A percentile compares a stretch with the other conserved stretches of the same genome.
Conservation (phyloP, 2,797 vertebrate species). For the Poeciliopsis gracilis region DNA sequence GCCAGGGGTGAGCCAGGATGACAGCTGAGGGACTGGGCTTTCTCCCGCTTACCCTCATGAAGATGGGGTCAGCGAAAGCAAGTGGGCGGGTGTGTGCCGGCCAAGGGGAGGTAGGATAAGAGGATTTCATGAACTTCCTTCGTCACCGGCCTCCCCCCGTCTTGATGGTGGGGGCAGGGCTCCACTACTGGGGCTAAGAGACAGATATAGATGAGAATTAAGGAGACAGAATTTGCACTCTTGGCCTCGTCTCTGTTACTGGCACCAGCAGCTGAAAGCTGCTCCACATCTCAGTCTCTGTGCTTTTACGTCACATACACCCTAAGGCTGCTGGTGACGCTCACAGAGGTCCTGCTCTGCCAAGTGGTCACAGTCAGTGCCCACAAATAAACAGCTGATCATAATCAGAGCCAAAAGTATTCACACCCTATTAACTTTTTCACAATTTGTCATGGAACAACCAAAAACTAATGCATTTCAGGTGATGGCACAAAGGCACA, state of each 20-base stretch:
- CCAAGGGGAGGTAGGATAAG: slow-evolving; percentile 12
- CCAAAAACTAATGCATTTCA: background rate
- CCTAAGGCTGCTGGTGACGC: slow-evolving; percentile 15
- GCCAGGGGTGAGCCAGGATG: slow-evolving; percentile 70
- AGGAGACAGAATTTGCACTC: slow-evolving; percentile 68
- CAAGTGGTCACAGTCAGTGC: slow-evolving; percentile 13
- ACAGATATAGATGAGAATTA: slow-evolving; percentile 81
- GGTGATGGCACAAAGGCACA: background rate
- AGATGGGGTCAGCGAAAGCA: slow-evolving; percentile 74
- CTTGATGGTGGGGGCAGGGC: slow-evolving; percentile 56
- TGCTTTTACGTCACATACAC: slow-evolving; percentile 62
- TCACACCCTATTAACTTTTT: background rate
- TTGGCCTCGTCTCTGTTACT: slow-evolving; percentile 73
- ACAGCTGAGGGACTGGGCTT: slow-evolving; percentile 79
- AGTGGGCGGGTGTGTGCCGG: slow-evolving; percentile 19
- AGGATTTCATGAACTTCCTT: slow-evolving; percentile 69
- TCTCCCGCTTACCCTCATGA: slow-evolving; percentile 62
- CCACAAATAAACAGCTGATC: slow-evolving; percentile 55
- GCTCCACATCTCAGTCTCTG: slow-evolving; percentile 39
- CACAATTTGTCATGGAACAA: slow-evolving; percentile 24
- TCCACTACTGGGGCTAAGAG: slow-evolving; percentile 56
- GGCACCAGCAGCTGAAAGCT: slow-evolving; percentile 77
- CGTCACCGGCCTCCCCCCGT: slow-evolving; percentile 57
- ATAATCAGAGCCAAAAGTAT: slow-evolving; percentile 30
- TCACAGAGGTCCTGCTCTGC: slow-evolving; percentile 48